Conservation (phyloP, 2,797 vertebrate genomes). For the Smutsia temminckii region DNA sequence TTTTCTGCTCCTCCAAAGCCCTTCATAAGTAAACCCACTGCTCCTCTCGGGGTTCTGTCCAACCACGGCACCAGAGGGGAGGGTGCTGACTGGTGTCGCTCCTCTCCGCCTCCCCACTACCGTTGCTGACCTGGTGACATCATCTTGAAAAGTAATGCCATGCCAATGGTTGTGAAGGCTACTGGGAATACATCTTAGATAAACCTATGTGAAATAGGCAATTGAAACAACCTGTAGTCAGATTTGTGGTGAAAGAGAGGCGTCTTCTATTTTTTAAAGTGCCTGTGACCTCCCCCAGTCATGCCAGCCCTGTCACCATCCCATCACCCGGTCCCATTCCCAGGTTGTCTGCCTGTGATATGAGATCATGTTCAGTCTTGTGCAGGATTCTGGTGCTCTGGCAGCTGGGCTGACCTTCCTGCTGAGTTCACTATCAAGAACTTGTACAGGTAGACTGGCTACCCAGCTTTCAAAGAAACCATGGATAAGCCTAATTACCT, state of each 20-base stretch:
- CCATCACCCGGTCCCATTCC: background rate
- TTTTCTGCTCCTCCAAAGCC: background rate
- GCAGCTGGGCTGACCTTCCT: background rate
- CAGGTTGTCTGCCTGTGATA: background rate
- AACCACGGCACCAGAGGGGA: accelerated
- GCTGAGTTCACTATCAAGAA: background rate
- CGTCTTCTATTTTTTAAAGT: background rate
- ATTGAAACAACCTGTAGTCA: background rate
- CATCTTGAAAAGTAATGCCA: background rate
- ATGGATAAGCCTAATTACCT: background rate
- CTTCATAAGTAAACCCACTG: background rate
- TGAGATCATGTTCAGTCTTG: background rate
- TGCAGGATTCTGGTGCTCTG: background rate
- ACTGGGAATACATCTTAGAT: background rate
- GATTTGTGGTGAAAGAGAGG: background rate
- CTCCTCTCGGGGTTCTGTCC: background rate
- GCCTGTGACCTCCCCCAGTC: background rate
- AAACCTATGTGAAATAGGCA: background rate
- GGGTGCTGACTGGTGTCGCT: background rate
- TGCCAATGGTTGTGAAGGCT: background rate
- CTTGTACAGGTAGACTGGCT: background rate
- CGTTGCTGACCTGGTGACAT: background rate
- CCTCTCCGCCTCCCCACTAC: accelerated
- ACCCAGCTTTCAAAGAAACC: background rate
- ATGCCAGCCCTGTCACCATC: background rate